A percentile compares a stretch with the other conserved stretches of the same genome.
These are phyloP conservation scores for Zhengitettix transpicula DNA, from an alignment of 2,888 invertebrate species.

Conservation along the genomic window DNA sequence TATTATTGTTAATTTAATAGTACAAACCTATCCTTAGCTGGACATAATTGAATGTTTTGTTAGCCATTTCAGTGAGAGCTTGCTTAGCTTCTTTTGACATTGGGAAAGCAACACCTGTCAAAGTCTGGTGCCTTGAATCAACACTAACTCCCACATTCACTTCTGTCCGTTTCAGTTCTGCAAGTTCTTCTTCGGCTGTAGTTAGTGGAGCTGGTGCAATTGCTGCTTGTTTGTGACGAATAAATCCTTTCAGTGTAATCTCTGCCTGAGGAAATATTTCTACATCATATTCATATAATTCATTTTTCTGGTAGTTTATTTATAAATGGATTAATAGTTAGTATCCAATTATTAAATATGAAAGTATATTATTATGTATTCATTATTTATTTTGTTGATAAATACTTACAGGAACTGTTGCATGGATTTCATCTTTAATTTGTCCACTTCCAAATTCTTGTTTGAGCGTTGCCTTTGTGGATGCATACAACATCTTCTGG, in stretches of 20 bases:
- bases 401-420: slow-evolving; percentile 49
- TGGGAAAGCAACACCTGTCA: slow-evolving; percentile 81
- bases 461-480: slow-evolving; percentile 92
- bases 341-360: not conserved
- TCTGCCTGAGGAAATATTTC: slow-evolving; percentile 43
- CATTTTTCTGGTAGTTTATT: not conserved
- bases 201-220: slow-evolving; percentile 83
- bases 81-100: slow-evolving; percentile 62
- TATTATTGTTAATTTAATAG: no score
- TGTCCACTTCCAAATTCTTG: slow-evolving; percentile 89
- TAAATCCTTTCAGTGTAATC: slow-evolving; percentile 64
- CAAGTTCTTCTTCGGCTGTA: slow-evolving; percentile 67
- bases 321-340: not conserved
- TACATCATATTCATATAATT: not conserved
- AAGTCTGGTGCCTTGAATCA: slow-evolving; percentile 72
- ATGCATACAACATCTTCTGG: slow-evolving; percentile 95
- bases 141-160: slow-evolving; percentile 58
- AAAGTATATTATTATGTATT: not conserved
- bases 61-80: slow-evolving; percentile 55
- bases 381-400: no score
- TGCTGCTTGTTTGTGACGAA: slow-evolving; percentile 56
- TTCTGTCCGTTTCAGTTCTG: slow-evolving; percentile 57
- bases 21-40: slow-evolving; percentile 63
- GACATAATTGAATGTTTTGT: slow-evolving; percentile 69
- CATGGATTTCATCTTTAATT: slow-evolving; percentile 89